phyloP scores from a whole-genome alignment of 2,797 vertebrate species.

The Spea hammondii region DNA sequence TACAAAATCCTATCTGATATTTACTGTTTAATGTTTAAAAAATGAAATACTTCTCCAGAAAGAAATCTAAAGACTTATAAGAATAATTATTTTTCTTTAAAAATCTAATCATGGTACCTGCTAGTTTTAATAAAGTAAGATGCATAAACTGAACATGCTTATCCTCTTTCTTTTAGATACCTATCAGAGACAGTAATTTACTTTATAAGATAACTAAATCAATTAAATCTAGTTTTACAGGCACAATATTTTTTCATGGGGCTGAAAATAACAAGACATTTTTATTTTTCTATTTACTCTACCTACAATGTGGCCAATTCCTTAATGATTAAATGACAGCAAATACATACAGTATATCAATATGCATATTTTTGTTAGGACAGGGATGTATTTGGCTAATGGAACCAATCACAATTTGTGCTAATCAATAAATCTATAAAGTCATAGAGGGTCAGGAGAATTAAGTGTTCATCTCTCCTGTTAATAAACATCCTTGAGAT shows the following conservation, averaged over 20 bases:
- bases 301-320: slow-evolving; percentile 10
- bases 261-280: slow-evolving; percentile 27
- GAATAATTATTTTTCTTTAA: no score
- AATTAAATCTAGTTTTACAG: slow-evolving; percentile 23
- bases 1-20: no score
- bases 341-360: not conserved
- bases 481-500: not conserved
- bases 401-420: slow-evolving; percentile 35
- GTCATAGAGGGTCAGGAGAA: slow-evolving; percentile 27
- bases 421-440: slow-evolving; percentile 40
- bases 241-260: not conserved
- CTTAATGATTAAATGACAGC: slow-evolving; percentile 36
- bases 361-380: not conserved
- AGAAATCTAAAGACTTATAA: no score
- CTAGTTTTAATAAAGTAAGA: no score
- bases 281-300: not conserved
- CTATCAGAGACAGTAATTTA: slow-evolving; percentile 13
- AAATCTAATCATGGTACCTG: not conserved
- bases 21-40: no score
- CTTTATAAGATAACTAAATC: not conserved
- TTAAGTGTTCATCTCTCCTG: slow-evolving; percentile 22
- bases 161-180: not conserved
- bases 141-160: no score
- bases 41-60: no score
- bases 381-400: slow-evolving; percentile 26